Conservation (phyloP, 2,797 vertebrate species). For the Champsocephalus esox region DNA sequence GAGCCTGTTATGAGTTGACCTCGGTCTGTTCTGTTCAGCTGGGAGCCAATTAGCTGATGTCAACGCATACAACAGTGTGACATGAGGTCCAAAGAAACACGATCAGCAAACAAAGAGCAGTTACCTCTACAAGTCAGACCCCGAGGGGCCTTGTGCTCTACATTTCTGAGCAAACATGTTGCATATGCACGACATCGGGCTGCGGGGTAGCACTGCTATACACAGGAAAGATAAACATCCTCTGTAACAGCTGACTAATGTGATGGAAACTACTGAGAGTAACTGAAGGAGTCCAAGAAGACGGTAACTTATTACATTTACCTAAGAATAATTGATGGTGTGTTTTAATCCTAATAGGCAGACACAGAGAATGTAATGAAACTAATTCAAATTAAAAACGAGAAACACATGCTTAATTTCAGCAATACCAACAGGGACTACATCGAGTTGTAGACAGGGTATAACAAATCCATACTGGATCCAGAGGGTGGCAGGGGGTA, state of each 20-base stretch:
- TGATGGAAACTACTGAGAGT: not conserved
- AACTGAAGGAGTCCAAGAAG: not conserved
- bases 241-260: not conserved
- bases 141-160: constrained; percentile 2
- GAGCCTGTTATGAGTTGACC: not conserved
- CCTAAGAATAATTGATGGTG: not conserved
- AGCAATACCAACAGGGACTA: not conserved
- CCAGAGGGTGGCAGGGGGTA: not conserved
- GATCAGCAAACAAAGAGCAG: constrained; percentile 8
- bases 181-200: not conserved
- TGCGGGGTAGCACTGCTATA: not conserved
- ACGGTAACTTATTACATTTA: not conserved
- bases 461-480: constrained; percentile 4
- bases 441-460: not conserved
- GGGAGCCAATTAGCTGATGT: not conserved
- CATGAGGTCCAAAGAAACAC: not conserved
- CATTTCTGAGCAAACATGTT: constrained; percentile 10
- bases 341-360: constrained; percentile 4
- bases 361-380: not conserved
- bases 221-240: not conserved
- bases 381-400: not conserved
- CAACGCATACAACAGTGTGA: not conserved
- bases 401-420: constrained; percentile 15
- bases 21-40: no score
- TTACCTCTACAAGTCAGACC: constrained; percentile 11